phyloP scores from a whole-genome alignment of 2,797 vertebrate species.

The Chiloscyllium punctatum region DNA sequence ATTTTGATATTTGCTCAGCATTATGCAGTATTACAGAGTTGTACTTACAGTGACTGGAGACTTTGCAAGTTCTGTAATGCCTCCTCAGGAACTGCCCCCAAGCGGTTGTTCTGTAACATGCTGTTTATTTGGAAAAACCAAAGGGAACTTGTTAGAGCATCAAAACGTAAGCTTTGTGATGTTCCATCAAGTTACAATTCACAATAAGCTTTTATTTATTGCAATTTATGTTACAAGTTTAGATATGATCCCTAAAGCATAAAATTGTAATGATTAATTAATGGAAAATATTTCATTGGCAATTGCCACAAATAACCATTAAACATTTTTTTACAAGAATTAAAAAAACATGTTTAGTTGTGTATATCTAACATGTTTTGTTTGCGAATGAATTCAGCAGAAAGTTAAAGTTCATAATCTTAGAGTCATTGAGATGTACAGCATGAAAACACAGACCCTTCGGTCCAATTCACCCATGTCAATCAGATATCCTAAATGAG shows the following conservation, averaged over 20 bases:
- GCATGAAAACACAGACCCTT: no score
- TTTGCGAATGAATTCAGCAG: neutral
- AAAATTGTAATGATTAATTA: neutral
- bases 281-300: neutral
- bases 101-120: conserved; percentile 90
- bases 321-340: neutral
- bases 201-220: neutral
- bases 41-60: conserved; percentile 85
- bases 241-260: neutral
- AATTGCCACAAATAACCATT: neutral
- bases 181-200: neutral
- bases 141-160: conserved; percentile 2
- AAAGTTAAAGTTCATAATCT: neutral
- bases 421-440: no score
- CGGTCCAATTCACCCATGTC: no score
- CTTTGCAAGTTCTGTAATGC: conserved; percentile 75
- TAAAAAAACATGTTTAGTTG: neutral
- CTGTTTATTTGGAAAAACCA: conserved; percentile 52
- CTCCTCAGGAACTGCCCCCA: conserved; percentile 72
- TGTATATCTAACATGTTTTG: neutral
- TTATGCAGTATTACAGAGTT: neutral
- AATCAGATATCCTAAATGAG: no score
- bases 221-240: neutral
- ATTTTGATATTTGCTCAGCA: no score
- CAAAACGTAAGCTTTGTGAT: neutral